Evolutionary conservation across 2,888 invertebrate genomes (phyloP).

Genomic region (Agrotis segetum): DNA sequence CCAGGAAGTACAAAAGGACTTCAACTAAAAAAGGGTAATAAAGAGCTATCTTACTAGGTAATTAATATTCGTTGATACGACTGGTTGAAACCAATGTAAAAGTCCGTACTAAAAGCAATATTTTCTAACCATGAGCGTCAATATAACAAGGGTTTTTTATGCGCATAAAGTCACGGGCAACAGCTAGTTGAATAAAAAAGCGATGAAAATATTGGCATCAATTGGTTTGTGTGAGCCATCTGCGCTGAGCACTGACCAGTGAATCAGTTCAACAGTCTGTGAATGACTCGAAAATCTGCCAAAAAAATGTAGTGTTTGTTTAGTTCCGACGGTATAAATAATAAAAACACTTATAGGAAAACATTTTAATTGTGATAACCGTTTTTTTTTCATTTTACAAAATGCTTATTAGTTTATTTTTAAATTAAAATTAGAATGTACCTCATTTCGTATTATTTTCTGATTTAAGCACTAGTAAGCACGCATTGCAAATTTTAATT

Average conservation of each 20-base stretch:
- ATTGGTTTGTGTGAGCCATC: conserved; percentile 44
- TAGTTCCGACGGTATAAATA: neutral
- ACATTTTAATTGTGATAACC: neutral
- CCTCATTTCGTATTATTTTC: no score
- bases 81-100: neutral
- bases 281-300: conserved; percentile 32
- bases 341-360: neutral
- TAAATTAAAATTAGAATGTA: no score
- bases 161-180: conserved; percentile 2
- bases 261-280: conserved; percentile 29
- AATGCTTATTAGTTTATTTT: no score
- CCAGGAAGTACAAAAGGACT: no score
- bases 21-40: no score
- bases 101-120: no score
- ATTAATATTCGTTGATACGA: no score
- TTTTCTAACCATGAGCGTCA: neutral
- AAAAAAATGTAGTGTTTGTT: conserved; percentile 36
- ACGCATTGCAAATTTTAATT: no score
- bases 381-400: no score
- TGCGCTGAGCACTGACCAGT: conserved; percentile 43
- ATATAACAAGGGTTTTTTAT: neutral
- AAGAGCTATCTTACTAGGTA: no score
- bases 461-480: no score
- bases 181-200: conserved; percentile 36
- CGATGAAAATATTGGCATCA: conserved; percentile 28